phyloP scores from a whole-genome alignment of 2,888 invertebrate genomes.

The Amphimallon solstitiale region DNA sequence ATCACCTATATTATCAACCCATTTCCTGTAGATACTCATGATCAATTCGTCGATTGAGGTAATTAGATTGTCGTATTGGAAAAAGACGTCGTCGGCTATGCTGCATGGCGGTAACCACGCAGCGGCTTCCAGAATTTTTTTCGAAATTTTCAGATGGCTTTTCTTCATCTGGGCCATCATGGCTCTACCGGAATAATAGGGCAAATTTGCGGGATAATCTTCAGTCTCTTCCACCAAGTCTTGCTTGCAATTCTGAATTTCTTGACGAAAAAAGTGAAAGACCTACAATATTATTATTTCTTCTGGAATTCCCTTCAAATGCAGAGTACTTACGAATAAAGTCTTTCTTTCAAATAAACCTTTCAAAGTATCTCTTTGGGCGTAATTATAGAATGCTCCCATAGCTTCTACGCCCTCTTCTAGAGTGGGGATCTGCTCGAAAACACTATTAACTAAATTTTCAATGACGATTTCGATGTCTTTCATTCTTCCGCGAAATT shows the following conservation, averaged over 20 bases:
- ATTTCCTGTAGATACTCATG: slow-evolving; percentile 66
- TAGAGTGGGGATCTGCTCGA: slow-evolving; percentile 80
- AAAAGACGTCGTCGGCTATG: slow-evolving; percentile 76
- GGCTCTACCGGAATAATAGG: slow-evolving; percentile 78
- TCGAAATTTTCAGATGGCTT: slow-evolving; percentile 70
- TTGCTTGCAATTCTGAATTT: slow-evolving; percentile 78
- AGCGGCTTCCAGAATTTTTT: slow-evolving; percentile 75
- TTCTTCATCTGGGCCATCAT: slow-evolving; percentile 75
- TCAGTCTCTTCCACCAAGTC: slow-evolving; percentile 72
- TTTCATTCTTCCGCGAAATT: slow-evolving; percentile 70
- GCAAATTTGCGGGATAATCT: slow-evolving; percentile 73
- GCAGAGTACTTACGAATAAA: slow-evolving; percentile 64
- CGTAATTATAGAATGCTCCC: slow-evolving; percentile 80
- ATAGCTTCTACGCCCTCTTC: slow-evolving; percentile 84
- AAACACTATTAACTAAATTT: slow-evolving; percentile 81
- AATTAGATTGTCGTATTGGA: slow-evolving; percentile 73
- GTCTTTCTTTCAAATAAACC: slow-evolving; percentile 77
- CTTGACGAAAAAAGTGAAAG: slow-evolving; percentile 79
- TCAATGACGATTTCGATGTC: slow-evolving; percentile 82
- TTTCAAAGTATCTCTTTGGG: slow-evolving; percentile 77
- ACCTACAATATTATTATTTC: slow-evolving; percentile 64
- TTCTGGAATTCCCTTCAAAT: too few species aligned
- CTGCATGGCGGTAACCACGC: slow-evolving; percentile 82
- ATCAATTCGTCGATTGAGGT: slow-evolving; percentile 69
- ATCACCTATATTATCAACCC: slow-evolving; percentile 68